Evolutionary conservation across 2,888 invertebrate genomes (phyloP).

Genomic region (Poecilus cupreus): DNA sequence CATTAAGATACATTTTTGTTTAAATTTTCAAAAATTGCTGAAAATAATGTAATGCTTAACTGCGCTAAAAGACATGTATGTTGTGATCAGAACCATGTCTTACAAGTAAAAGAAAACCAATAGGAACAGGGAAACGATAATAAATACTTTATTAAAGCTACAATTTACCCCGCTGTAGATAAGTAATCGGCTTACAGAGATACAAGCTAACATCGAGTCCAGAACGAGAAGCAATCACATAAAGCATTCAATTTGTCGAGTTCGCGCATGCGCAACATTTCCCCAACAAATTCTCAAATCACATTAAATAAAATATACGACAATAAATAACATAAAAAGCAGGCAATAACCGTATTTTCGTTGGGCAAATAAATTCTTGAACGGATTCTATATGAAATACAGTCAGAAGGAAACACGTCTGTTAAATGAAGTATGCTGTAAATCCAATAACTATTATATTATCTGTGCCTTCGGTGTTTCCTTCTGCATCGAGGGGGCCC

Average conservation of each 20-base stretch:
- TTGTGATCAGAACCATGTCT: too few species aligned
- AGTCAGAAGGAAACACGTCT: constrained; percentile 41
- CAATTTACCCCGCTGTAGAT: constrained; percentile 8
- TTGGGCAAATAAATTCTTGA: constrained; percentile 45
- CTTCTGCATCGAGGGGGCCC: constrained; percentile 1
- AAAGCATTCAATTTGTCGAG: constrained; percentile 43
- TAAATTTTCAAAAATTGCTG: too few species aligned
- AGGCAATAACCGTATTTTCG: constrained; percentile 48
- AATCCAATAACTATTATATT: constrained; percentile 57
- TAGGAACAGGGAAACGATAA: not conserved
- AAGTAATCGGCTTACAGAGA: constrained; percentile 16
- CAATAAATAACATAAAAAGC: constrained; percentile 48
- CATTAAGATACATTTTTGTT: too few species aligned
- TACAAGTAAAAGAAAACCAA: too few species aligned
- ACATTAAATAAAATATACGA: constrained; percentile 52
- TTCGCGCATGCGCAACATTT: constrained; percentile 19
- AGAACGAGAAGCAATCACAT: constrained; percentile 30
- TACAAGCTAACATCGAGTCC: constrained; percentile 12
- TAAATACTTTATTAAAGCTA: not conserved
- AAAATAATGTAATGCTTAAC: too few species aligned
- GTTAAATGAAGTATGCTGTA: constrained; percentile 54
- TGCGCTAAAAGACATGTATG: not conserved
- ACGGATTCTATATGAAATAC: constrained; percentile 48
- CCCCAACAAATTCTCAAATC: constrained; percentile 21
- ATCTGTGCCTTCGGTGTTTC: constrained; percentile 40